Base-by-base conservation (phyloP, 2,888 invertebrate genomes). In the Drosophila diplacantha region DNA sequence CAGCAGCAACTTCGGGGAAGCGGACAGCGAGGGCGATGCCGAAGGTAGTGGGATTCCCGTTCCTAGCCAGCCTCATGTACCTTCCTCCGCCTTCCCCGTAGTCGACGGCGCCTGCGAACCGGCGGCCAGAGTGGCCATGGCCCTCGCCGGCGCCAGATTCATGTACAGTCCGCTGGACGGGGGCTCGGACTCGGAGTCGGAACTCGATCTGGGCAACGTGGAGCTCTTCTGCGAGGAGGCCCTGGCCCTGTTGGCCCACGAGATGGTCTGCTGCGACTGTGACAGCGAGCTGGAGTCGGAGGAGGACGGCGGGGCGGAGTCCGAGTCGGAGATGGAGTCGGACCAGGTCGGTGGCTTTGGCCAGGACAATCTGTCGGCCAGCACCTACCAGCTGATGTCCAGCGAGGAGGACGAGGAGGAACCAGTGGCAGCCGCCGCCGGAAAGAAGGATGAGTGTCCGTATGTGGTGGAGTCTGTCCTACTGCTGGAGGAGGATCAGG, bases 251-350 rank as follows among this genome's bases (percentile, higher is more conserved):
- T 44, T 81, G n/a, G 67, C 59, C 9, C 69, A 78, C 37, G 79
- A 75, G 31, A 75, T 72, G n/a, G 75, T 71, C 35, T 81, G 75
- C 69, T 77, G 78, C 12, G 81, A 74, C 0, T 34, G 50, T 9
- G 81, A 71, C 3, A 50, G 68, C 2, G 74, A 75, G 6, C 22
- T 55, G 5, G 72, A 60, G 1, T 26, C 54, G 11, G 74, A 31
- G 18, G 18, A 14, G 14, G 29, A 41, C 6, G 41, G 6, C 16
- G 43, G 18, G 7, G 26, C 3, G 12, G 26, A 18, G 29, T 44
- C 29, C 29, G 44, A 8, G 18, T 39, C 39, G 1, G 44, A 46
- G 14, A 3, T 31, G 20, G 44, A 59, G 5, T 43, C 34, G 35
- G 66, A 46, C 7, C 12, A 16, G 11, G 4, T 11, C 22, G 32